phyloP scores from a whole-genome alignment of 2,797 vertebrate species.

The Sebastes reedi region DNA sequence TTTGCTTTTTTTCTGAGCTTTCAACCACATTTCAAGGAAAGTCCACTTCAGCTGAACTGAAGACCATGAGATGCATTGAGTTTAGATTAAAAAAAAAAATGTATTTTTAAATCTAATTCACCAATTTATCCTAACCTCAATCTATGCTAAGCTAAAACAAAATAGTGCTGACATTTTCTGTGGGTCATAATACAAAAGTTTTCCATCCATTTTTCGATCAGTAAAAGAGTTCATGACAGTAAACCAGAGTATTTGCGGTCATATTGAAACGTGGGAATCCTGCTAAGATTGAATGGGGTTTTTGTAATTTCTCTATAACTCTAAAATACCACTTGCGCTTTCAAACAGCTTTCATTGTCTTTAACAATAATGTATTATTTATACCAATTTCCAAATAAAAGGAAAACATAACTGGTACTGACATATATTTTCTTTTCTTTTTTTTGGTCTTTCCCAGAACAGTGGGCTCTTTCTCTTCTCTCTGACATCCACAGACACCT shows the following conservation, averaged over 20 bases:
- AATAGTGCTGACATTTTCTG: not conserved
- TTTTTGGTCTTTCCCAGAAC: slow-evolving; percentile 54
- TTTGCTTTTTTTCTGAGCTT: not conserved
- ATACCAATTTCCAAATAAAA: slow-evolving; percentile 18
- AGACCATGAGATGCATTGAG: not conserved
- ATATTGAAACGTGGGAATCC: not conserved
- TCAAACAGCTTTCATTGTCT: slow-evolving; percentile 15
- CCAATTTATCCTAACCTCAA: not conserved
- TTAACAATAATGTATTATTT: not conserved
- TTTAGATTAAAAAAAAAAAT: not conserved
- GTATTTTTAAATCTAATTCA: not conserved
- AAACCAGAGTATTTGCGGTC: not conserved
- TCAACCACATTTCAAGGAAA: not conserved
- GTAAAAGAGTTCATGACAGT: not conserved
- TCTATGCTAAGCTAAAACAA: not conserved
- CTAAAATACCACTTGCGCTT: not conserved
- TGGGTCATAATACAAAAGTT: not conserved
- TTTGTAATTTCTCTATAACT: slow-evolving; percentile 13
- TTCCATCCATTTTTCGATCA: not conserved
- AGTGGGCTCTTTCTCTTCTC: slow-evolving; percentile 15
- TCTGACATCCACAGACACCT: slow-evolving; percentile 49
- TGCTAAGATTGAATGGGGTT: not conserved
- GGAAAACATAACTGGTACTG: slow-evolving; percentile 19
- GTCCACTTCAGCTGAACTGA: not conserved
- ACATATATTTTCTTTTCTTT: slow-evolving; percentile 3